Percentiles rank a stretch among this genome's conserved stretches.
These are phyloP conservation scores for Cataglyphis cursor DNA, from an alignment of 2,888 invertebrate genomes.

Conservation along the genomic window DNA sequence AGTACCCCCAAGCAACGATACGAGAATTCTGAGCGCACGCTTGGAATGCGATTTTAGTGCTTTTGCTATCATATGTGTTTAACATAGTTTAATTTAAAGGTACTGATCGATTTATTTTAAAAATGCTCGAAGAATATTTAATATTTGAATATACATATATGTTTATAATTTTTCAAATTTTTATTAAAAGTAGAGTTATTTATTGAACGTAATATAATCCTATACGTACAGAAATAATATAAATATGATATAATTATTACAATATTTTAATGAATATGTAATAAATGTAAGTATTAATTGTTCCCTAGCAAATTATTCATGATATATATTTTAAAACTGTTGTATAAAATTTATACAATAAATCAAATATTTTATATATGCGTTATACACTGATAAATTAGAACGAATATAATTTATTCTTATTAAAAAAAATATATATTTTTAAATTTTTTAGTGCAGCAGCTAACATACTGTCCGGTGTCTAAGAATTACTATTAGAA, in stretches of 20 bases:
- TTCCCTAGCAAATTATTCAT: background rate
- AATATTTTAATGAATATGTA: background rate
- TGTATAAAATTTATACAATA: background rate
- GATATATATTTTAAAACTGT: too few relatives aligned
- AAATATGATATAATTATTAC: background rate
- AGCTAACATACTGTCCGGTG: background rate
- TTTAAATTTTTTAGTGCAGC: background rate
- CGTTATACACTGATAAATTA: background rate
- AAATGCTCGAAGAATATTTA: background rate
- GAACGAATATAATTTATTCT: background rate
- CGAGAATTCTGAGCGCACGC: conserved; percentile 66
- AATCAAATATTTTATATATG: background rate
- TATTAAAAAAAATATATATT: background rate
- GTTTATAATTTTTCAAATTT: background rate
- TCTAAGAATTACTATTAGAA: background rate
- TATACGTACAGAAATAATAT: background rate
- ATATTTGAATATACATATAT: background rate
- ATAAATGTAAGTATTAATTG: background rate
- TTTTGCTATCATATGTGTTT: conserved; percentile 62
- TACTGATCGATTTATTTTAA: background rate
- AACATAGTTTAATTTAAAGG: conserved; percentile 72
- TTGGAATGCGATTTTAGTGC: conserved; percentile 72
- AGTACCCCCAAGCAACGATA: conserved; percentile 69
- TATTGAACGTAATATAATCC: background rate
- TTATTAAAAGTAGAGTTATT: background rate